These are phyloP conservation scores for Trypoxylon attenuatum DNA, from an alignment of 2,888 invertebrate species.

Conservation along the genomic window DNA sequence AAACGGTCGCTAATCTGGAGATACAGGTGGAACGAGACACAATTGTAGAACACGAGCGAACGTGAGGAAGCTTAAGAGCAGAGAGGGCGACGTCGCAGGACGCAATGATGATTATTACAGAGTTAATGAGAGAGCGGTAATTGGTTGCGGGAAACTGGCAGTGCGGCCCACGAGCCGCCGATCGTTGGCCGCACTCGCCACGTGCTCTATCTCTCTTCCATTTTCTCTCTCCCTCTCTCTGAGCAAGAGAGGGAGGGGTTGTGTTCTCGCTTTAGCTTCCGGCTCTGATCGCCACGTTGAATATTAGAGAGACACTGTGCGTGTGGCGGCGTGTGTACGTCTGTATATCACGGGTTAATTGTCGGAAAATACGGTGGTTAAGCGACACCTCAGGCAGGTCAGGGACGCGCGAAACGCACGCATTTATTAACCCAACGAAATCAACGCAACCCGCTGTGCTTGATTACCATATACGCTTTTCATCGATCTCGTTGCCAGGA, in stretches of 20 bases:
- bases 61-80: neutral
- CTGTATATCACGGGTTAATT: slow-evolving; percentile 45
- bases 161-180: slow-evolving; percentile 46
- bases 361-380: slow-evolving; percentile 55
- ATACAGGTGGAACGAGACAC: neutral
- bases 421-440: slow-evolving; percentile 28
- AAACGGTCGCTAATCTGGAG: neutral
- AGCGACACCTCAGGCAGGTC: slow-evolving; percentile 47
- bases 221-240: neutral
- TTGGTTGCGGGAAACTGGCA: slow-evolving; percentile 66
- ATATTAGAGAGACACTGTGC: slow-evolving; percentile 36
- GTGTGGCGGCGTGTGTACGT: slow-evolving; percentile 3
- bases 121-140: slow-evolving; percentile 71
- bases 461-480: slow-evolving; percentile 11
- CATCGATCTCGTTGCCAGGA: slow-evolving; percentile 18
- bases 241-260: too few relatives aligned
- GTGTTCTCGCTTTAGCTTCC: too few relatives aligned
- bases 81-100: neutral
- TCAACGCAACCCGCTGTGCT: slow-evolving; percentile 9
- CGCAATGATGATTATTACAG: slow-evolving; percentile 56
- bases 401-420: slow-evolving; percentile 29
- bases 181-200: slow-evolving; percentile 46
- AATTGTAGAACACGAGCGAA: neutral
- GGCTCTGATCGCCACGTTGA: slow-evolving; percentile 46
- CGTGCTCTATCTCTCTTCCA: too few relatives aligned